These are phyloP conservation scores for Heterohyrax brucei DNA, from an alignment of 2,797 vertebrate species.

Conservation along the genomic window DNA sequence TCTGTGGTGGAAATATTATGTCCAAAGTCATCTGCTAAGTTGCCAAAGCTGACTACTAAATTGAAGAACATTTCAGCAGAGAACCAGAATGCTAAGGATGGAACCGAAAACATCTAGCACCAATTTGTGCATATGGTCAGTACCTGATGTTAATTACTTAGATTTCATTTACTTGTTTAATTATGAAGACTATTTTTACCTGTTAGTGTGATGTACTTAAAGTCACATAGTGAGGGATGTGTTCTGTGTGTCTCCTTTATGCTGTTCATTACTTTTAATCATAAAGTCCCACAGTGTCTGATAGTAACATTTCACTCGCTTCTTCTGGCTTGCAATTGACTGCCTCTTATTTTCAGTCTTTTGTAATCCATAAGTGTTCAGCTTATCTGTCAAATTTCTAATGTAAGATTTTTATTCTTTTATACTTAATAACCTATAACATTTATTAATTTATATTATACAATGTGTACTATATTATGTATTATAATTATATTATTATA, in stretches of 20 bases:
- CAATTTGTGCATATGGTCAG: background rate
- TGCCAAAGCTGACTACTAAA: background rate
- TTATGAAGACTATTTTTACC: background rate
- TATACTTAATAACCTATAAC: background rate
- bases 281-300: background rate
- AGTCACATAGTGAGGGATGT: background rate
- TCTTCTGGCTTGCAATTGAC: background rate
- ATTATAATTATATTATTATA: too few species aligned
- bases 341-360: background rate
- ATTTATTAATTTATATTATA: too few species aligned
- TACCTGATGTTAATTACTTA: background rate
- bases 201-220: background rate
- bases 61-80: background rate
- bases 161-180: background rate
- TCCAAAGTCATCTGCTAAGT: background rate
- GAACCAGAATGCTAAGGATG: background rate
- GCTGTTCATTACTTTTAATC: background rate
- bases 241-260: background rate
- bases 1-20: background rate
- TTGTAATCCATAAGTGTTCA: background rate
- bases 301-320: background rate
- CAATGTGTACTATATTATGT: too few species aligned
- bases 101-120: background rate
- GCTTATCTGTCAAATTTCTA: background rate
- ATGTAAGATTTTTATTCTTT: background rate